These are phyloP conservation scores for Epinotia bilunana DNA, from an alignment of 2,888 invertebrate species.

Conservation along the genomic window DNA sequence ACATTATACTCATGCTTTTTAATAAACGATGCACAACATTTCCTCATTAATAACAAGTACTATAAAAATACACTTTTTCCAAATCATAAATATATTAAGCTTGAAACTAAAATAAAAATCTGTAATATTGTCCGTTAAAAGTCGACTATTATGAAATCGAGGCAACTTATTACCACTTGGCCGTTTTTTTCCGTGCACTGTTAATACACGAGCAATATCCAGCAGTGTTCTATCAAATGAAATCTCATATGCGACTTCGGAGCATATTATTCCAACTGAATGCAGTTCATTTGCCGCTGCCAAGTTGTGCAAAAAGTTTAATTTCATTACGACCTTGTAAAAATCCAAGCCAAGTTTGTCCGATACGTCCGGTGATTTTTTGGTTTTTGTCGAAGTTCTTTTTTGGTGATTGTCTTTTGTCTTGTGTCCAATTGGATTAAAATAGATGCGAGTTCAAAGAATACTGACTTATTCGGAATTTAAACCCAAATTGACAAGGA, in stretches of 20 bases:
- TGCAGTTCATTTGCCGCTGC: slow-evolving; percentile 37
- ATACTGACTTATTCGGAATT: too few relatives aligned
- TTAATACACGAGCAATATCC: slow-evolving; percentile 20
- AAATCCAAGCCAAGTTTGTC: slow-evolving; percentile 29
- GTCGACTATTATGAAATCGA: not conserved
- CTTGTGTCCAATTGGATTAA: not conserved
- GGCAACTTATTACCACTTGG: not conserved
- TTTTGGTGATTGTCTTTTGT: not conserved
- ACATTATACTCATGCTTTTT: too few relatives aligned
- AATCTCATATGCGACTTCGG: slow-evolving; percentile 12
- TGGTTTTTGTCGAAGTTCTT: not conserved
- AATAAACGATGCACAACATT: too few relatives aligned
- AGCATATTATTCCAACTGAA: slow-evolving; percentile 27
- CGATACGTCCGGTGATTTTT: slow-evolving; percentile 1
- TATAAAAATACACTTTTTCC: too few relatives aligned
- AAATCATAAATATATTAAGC: not conserved
- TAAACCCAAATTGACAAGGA: too few relatives aligned
- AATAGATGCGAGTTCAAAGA: not conserved
- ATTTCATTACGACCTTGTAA: slow-evolving; percentile 38
- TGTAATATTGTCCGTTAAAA: not conserved
- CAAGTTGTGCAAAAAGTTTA: slow-evolving; percentile 29
- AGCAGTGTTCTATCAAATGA: not conserved
- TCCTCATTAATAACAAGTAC: too few relatives aligned
- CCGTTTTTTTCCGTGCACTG: not conserved
- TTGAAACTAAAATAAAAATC: not conserved